Evolutionary conservation across 1,140 invertebrate genomes (phyloP).

Genomic region (Panonychus citri): DNA sequence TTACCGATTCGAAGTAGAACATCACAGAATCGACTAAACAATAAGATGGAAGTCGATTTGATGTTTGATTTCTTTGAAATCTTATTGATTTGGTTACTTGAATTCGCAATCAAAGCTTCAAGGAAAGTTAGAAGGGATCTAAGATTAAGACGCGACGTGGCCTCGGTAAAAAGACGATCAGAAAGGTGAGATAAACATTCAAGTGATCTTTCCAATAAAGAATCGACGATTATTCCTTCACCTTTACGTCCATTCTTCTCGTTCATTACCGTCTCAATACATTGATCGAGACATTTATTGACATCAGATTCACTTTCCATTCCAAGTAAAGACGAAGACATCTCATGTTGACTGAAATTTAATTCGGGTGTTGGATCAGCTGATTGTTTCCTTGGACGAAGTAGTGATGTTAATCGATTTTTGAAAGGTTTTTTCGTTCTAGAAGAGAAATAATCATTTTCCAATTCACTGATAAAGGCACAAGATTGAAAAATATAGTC

Average conservation of each 20-base stretch:
- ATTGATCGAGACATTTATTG: not conserved
- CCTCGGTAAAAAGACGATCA: constrained; percentile 47
- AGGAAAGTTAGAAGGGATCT: constrained; percentile 55
- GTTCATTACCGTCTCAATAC: constrained; percentile 31
- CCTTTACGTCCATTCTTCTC: constrained; percentile 31
- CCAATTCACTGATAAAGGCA: constrained; percentile 1
- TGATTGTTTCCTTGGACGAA: not conserved
- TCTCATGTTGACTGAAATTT: not conserved
- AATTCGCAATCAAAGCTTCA: constrained; percentile 49
- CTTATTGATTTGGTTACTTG: constrained; percentile 17
- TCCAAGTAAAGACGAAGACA: not conserved
- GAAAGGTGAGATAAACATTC: constrained; percentile 63
- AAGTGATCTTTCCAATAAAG: constrained; percentile 46
- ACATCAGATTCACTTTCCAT: not conserved
- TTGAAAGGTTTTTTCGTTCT: not conserved
- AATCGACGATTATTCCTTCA: too few species aligned
- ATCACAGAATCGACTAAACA: constrained; percentile 57
- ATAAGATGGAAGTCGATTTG: constrained; percentile 22
- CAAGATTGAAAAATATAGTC: constrained; percentile 48
- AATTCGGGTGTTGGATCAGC: not conserved
- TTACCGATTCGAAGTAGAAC: constrained; percentile 61
- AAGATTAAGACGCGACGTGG: constrained; percentile 61
- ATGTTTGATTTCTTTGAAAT: not conserved
- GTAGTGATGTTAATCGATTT: not conserved
- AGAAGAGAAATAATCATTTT: not conserved